A percentile compares a stretch with the other conserved stretches of the same genome.
Conservation (phyloP, 2,797 vertebrate species). For the Tenualosa thibaudeaui region DNA sequence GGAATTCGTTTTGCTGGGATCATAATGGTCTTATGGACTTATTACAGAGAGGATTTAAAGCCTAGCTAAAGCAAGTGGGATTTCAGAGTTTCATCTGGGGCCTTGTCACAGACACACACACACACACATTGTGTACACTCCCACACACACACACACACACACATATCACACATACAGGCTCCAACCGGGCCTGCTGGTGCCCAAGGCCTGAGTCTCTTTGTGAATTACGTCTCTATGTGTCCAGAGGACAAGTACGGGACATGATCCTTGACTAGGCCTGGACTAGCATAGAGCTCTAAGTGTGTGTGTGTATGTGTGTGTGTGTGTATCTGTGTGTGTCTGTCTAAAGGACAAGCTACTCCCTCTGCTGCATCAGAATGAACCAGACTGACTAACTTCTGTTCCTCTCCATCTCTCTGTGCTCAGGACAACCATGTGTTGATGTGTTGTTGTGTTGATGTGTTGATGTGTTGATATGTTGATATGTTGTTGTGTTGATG, state of each 20-base stretch:
- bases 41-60: slow-evolving; percentile 24
- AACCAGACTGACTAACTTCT: background rate
- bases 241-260: no score
- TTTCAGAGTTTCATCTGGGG: background rate
- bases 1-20: slow-evolving; percentile 21
- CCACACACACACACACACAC: background rate
- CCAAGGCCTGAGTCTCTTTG: no score
- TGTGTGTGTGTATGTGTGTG: no score
- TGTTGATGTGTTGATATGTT: no score
- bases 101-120: background rate
- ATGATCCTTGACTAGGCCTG: no score
- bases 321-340: background rate
- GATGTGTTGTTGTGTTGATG: no score
- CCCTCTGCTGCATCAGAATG: background rate
- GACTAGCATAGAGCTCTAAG: no score
- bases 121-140: background rate
- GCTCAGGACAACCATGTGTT: no score
- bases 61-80: background rate
- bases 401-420: background rate
- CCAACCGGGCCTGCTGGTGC: no score
- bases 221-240: no score
- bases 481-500: no score
- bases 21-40: slow-evolving; percentile 14
- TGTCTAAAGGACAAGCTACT: background rate
- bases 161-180: no score